phyloP scores from a whole-genome alignment of 1,140 invertebrate species.

The Drosophila subobscura region DNA sequence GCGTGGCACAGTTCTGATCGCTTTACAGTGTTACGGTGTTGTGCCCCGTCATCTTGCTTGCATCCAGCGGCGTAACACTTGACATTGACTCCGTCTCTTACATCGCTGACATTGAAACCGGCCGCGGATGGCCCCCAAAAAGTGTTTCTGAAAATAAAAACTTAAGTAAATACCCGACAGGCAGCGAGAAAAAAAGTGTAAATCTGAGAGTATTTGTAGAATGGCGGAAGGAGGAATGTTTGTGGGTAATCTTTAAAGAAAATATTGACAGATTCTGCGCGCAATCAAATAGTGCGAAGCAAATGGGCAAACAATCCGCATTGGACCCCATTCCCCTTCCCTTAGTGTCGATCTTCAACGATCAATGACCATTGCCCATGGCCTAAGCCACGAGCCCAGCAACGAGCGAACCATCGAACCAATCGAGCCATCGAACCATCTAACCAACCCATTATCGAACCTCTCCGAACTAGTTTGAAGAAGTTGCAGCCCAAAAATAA shows the following conservation, averaged over 20 bases:
- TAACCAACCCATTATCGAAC: slow-evolving; percentile 23
- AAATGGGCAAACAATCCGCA: slow-evolving; percentile 49
- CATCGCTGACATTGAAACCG: slow-evolving; percentile 45
- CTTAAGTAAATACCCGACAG: background rate
- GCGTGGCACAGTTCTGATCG: slow-evolving; percentile 55
- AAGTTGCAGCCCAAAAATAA: slow-evolving; percentile 24
- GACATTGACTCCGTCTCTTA: slow-evolving; percentile 37
- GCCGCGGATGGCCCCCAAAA: slow-evolving; percentile 19
- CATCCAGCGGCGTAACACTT: slow-evolving; percentile 25
- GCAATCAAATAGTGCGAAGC: slow-evolving; percentile 57
- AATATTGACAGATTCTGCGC: slow-evolving; percentile 73
- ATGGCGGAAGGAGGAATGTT: slow-evolving; percentile 49
- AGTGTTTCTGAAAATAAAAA: background rate
- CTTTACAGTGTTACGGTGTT: background rate
- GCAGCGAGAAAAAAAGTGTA: slow-evolving; percentile 14
- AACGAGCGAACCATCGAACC: background rate
- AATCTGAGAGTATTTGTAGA: slow-evolving; percentile 55
- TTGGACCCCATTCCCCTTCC: slow-evolving; percentile 6
- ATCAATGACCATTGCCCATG: slow-evolving; percentile 50
- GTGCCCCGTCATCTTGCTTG: slow-evolving; percentile 47
- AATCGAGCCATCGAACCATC: slow-evolving; percentile 17
- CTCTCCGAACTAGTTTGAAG: slow-evolving; percentile 45
- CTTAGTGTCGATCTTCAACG: slow-evolving; percentile 24
- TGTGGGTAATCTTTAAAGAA: slow-evolving; percentile 31
- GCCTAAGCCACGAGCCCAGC: background rate